phyloP scores from a whole-genome alignment of 2,888 invertebrate species.

The Ecdyonurus torrentis region DNA sequence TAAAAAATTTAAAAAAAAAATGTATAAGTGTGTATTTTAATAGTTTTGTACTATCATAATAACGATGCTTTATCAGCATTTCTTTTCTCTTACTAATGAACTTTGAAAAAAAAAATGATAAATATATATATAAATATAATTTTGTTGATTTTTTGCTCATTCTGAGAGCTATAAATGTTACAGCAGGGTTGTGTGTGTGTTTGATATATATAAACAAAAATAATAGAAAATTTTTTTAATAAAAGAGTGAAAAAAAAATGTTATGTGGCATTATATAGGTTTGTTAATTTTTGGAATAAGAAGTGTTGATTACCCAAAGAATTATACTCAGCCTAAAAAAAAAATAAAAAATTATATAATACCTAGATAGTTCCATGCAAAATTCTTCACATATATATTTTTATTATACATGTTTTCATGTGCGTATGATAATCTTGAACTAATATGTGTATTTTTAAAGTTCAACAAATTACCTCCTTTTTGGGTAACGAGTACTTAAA shows the following conservation, averaged over 20 bases:
- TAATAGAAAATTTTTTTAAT: slow-evolving; percentile 11
- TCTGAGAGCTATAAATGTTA: not conserved
- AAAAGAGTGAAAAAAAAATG: slow-evolving; percentile 10
- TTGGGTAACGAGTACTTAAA: slow-evolving; percentile 18
- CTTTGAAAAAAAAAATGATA: slow-evolving; percentile 8
- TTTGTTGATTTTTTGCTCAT: too few species aligned
- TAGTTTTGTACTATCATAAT: slow-evolving; percentile 13
- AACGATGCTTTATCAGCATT: slow-evolving; percentile 10
- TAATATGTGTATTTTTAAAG: slow-evolving; percentile 18
- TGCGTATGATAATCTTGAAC: slow-evolving; percentile 18
- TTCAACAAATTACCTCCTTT: slow-evolving; percentile 18
- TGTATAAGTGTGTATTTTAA: slow-evolving; percentile 4
- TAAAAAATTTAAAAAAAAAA: not conserved
- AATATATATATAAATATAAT: too few species aligned
- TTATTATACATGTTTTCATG: slow-evolving; percentile 18
- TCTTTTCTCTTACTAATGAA: slow-evolving; percentile 13
- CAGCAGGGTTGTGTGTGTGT: slow-evolving; percentile 17
- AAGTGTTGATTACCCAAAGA: slow-evolving; percentile 16
- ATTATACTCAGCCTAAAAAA: slow-evolving; percentile 16
- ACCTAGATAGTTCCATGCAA: slow-evolving; percentile 17
- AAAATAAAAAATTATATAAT: slow-evolving; percentile 10
- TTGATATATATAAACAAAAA: slow-evolving; percentile 14
- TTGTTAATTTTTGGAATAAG: slow-evolving; percentile 16
- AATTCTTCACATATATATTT: slow-evolving; percentile 18
- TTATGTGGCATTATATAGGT: slow-evolving; percentile 13